Evolutionary conservation across 2,797 vertebrate genomes (phyloP).

Genomic region (Falco rusticolus): DNA sequence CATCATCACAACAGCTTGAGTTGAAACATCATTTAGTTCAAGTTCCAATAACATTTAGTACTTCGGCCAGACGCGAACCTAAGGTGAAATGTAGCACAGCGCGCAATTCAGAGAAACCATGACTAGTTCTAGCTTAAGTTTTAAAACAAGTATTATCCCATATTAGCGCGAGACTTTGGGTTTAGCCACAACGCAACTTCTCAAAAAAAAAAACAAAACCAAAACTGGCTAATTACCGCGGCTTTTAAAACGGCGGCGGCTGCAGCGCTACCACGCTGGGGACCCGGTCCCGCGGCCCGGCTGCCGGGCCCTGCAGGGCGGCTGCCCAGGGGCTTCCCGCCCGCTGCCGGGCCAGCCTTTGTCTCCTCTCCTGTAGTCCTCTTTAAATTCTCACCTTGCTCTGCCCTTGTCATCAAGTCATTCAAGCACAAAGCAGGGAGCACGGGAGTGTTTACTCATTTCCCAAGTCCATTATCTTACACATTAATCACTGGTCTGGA

Average conservation of each 20-base stretch:
- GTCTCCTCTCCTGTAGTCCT: constrained; percentile 86
- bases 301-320: constrained; percentile 39
- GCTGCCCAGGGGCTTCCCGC: constrained; percentile 66
- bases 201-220: not conserved
- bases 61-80: not conserved
- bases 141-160: not conserved
- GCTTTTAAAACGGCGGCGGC: not conserved
- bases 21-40: not conserved
- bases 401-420: constrained; percentile 99
- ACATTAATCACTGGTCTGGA: constrained; percentile 99
- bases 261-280: not conserved
- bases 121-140: not conserved
- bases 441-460: constrained; percentile 99
- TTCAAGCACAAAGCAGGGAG: constrained; percentile 99
- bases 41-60: not conserved
- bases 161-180: fast-evolving
- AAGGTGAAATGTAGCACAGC: not conserved
- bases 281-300: not conserved
- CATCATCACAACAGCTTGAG: not conserved
- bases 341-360: constrained; percentile 79
- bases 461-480: constrained; percentile 99
- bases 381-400: constrained; percentile 99
- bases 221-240: fast-evolving
- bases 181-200: not conserved
- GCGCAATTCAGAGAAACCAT: not conserved